Percentiles rank a stretch among this genome's conserved stretches.
These are phyloP conservation scores for Antidorcas marsupialis DNA, from an alignment of 2,113 vertebrate genomes.

Conservation along the genomic window DNA sequence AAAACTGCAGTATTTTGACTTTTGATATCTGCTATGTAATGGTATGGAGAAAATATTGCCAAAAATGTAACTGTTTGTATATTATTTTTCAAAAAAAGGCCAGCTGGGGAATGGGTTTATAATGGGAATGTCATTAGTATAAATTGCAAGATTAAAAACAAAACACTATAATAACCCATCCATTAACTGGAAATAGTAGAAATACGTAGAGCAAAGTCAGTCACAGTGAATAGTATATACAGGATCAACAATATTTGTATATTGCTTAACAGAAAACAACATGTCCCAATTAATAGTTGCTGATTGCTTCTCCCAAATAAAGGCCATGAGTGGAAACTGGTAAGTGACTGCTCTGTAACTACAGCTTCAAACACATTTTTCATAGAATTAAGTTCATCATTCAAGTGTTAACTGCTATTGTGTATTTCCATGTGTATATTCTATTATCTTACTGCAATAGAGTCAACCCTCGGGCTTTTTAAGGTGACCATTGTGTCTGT, in stretches of 20 bases:
- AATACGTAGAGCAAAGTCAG: background rate
- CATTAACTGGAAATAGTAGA: slow-evolving; percentile 40
- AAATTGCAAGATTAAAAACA: slow-evolving; percentile 35
- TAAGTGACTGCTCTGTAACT: slow-evolving; percentile 38
- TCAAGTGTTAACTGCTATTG: slow-evolving; percentile 36
- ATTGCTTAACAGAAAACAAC: slow-evolving; percentile 43
- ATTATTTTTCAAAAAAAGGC: background rate
- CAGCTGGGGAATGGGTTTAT: slow-evolving; percentile 36
- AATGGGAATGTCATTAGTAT: slow-evolving; percentile 17
- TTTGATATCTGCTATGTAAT: slow-evolving; percentile 35
- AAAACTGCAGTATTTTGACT: slow-evolving; percentile 46
- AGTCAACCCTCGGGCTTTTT: slow-evolving; percentile 34
- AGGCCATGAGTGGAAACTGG: background rate
- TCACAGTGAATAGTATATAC: background rate
- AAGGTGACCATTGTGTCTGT: background rate
- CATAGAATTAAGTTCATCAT: slow-evolving; percentile 11
- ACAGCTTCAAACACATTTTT: slow-evolving; percentile 40
- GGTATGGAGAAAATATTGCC: slow-evolving; percentile 43
- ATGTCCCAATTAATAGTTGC: background rate
- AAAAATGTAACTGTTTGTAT: slow-evolving; percentile 26
- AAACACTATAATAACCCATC: slow-evolving; percentile 9
- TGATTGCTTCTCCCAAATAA: slow-evolving; percentile 45
- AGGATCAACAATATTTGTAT: background rate
- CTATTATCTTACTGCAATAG: background rate
- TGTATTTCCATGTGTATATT: background rate